Evolutionary conservation across 2,797 vertebrate species (phyloP).

Genomic region (Hirundo rustica): DNA sequence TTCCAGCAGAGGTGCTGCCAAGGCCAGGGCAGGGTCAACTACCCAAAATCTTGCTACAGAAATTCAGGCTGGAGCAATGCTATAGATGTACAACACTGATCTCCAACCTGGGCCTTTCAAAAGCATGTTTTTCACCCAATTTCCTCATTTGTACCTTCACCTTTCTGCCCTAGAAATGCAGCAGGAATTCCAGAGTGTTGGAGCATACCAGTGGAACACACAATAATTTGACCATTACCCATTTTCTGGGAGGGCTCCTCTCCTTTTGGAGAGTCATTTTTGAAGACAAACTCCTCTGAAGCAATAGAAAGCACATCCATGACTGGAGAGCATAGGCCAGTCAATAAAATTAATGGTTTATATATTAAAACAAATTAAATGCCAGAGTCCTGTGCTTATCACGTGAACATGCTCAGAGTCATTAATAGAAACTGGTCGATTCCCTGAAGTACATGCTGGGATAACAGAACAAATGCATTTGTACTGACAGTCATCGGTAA

Average conservation of each 20-base stretch:
- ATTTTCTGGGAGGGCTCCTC: not conserved
- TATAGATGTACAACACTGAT: not conserved
- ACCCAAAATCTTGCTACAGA: not conserved
- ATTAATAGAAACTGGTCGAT: not conserved
- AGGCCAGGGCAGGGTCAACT: not conserved
- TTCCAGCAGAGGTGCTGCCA: not conserved
- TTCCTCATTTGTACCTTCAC: not conserved
- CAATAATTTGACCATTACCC: not conserved
- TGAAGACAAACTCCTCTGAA: not conserved
- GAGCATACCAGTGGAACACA: rapidly evolving
- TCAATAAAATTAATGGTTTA: conserved; percentile 12
- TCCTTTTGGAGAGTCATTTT: not conserved
- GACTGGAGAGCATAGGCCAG: not conserved
- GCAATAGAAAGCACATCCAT: not conserved
- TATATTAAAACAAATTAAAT: conserved; percentile 1
- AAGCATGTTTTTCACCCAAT: not conserved
- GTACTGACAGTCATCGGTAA: conserved; percentile 30
- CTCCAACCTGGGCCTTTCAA: not conserved
- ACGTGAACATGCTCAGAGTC: not conserved
- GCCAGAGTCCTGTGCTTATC: not conserved
- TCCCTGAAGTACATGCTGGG: not conserved
- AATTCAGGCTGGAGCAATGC: not conserved
- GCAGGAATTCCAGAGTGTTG: not conserved
- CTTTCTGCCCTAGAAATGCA: not conserved
- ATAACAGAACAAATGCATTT: conserved; percentile 39